phyloP scores from a whole-genome alignment of 2,797 vertebrate species.

The Scarus forsteni region DNA sequence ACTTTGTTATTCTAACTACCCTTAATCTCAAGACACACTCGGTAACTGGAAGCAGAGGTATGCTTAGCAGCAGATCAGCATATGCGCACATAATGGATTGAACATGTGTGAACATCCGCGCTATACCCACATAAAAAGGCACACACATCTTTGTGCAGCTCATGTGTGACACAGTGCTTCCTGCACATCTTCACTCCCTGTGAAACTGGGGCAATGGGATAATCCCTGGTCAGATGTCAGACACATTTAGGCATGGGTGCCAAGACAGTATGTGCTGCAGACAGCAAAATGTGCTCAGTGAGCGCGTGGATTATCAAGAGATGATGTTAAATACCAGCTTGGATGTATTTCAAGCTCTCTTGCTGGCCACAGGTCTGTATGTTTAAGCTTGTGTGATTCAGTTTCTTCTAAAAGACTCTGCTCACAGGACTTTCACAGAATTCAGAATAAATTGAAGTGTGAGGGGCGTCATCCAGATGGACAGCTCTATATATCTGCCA shows the following conservation, averaged over 20 bases:
- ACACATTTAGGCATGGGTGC: slow-evolving; percentile 61
- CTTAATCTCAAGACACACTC: slow-evolving; percentile 6
- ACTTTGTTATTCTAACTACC: slow-evolving; percentile 20
- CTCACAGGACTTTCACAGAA: no score
- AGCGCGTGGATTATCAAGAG: slow-evolving; percentile 48
- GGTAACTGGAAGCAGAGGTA: slow-evolving; percentile 5
- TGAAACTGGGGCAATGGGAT: slow-evolving; percentile 68
- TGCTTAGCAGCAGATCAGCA: slow-evolving; percentile 17
- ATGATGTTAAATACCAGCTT: slow-evolving; percentile 44
- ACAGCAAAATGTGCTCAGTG: slow-evolving; percentile 38
- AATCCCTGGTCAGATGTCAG: slow-evolving; percentile 71
- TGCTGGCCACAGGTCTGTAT: slow-evolving; percentile 31
- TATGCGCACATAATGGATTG: slow-evolving; percentile 23
- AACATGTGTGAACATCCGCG: slow-evolving; percentile 21
- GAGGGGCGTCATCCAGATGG: no score
- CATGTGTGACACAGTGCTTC: slow-evolving; percentile 25
- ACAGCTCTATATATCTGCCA: no score
- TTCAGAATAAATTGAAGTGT: no score
- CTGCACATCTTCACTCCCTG: slow-evolving; percentile 38
- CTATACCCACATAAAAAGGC: not conserved
- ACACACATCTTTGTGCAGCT: slow-evolving; percentile 32
- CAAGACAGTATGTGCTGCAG: slow-evolving; percentile 46
- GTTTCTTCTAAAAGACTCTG: slow-evolving; percentile 13
- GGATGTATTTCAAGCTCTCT: slow-evolving; percentile 34
- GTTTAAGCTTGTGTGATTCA: slow-evolving; percentile 15